These are phyloP conservation scores for Pedicia rivosa DNA, from an alignment of 2,888 invertebrate genomes.

Conservation along the genomic window DNA sequence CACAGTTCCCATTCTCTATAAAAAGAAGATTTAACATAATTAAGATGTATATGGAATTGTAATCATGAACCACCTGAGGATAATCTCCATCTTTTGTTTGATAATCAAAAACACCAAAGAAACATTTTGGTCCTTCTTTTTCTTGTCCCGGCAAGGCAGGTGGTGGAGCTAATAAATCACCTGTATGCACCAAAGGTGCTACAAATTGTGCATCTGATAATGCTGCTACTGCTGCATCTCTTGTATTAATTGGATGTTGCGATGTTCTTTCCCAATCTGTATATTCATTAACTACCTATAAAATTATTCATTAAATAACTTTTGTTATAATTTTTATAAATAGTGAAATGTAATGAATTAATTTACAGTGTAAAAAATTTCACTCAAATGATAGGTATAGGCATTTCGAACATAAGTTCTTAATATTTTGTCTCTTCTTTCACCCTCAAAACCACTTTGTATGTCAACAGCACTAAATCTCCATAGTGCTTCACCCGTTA, in stretches of 20 bases:
- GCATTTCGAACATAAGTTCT: constrained; percentile 87
- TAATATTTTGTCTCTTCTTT: constrained; percentile 70
- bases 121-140: constrained; percentile 56
- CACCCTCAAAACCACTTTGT: constrained; percentile 74
- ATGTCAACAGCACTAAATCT: constrained; percentile 72
- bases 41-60: not conserved
- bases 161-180: constrained; percentile 59
- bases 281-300: constrained; percentile 73
- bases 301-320: no score
- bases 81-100: constrained; percentile 81
- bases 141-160: constrained; percentile 39
- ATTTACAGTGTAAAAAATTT: constrained; percentile 83
- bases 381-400: constrained; percentile 88
- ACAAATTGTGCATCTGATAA: constrained; percentile 89
- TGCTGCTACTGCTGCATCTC: constrained; percentile 80
- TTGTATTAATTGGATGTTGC: constrained; percentile 73
- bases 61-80: constrained; percentile 73
- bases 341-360: no score
- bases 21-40: not conserved
- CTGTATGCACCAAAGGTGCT: constrained; percentile 75
- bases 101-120: constrained; percentile 84
- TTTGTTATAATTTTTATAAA: not conserved
- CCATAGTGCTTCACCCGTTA: constrained; percentile 84
- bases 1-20: constrained; percentile 75
- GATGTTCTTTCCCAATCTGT: constrained; percentile 94